A percentile compares a stretch with the other conserved stretches of the same genome.
Conservation (phyloP, 2,113 vertebrate genomes). For the Aleadryas rufinucha region DNA sequence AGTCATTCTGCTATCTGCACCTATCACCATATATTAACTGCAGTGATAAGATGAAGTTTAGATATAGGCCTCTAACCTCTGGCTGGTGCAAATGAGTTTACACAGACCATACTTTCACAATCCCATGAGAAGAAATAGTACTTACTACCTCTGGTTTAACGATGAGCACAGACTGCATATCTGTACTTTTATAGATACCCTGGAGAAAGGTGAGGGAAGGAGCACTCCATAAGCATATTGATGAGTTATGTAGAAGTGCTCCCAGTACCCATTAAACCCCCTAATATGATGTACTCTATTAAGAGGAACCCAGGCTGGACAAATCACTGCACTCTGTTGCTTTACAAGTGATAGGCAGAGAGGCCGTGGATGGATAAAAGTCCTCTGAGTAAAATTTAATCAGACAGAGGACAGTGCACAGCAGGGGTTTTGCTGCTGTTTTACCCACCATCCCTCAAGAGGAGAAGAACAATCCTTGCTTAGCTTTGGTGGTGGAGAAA, state of each 20-base stretch:
- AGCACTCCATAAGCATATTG: constrained; percentile 6
- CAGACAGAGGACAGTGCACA: not conserved
- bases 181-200: not conserved
- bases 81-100: constrained; percentile 29
- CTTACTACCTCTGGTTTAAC: not conserved
- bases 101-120: not conserved
- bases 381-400: not conserved
- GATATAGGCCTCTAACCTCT: not conserved
- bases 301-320: not conserved
- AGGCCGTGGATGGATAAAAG: not conserved
- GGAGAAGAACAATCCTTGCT: not conserved
- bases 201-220: constrained; percentile 44
- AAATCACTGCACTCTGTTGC: not conserved
- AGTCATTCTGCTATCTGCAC: not conserved
- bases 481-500: not conserved
- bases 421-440: not conserved
- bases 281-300: not conserved
- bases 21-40: not conserved
- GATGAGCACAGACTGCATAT: not conserved
- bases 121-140: constrained; percentile 9
- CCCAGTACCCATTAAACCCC: not conserved
- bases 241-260: constrained; percentile 21
- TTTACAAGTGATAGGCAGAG: not conserved
- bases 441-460: not conserved
- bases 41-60: not conserved